Base-by-base conservation (phyloP, 1,140 invertebrate species). In the Harpegnathos saltator region DNA sequence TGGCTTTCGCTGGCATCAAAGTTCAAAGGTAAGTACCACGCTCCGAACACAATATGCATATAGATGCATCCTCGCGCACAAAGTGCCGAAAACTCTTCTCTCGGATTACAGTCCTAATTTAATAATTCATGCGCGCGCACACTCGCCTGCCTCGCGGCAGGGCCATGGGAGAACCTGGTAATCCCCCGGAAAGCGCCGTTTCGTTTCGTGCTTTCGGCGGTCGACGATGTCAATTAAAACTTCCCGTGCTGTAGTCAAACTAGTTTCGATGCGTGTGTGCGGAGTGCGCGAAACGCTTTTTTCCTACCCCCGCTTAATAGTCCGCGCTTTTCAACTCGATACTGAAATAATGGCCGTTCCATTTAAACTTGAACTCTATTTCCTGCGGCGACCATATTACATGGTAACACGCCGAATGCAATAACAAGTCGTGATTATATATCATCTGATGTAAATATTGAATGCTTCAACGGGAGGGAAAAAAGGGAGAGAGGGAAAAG, bases 211-310 rank as follows among this genome's bases (percentile, higher is more conserved):
- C 24, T 80, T 14, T 80, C 65, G 33, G 5, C 19, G 59, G 24
- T 58, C 50, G 38, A n/a, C 17, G 50, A 33, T 63, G 59, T 44
- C 75, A 78, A 78, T 78, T 78, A 69, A 78, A 78, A 80, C 75
- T 80, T 80, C 33, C 17, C 29, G 58, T 68, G 54, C 38, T 9
- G 38, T 19, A 71, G 33, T 71, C 54, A 48, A 69, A 71, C 56
- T 71, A 80, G 44, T 38, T 24, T 17, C 22, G 33, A 58, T 29
- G 63, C 52, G 26, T 26, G 12, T 26, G 14, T 29, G n/a, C 44
- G 33, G 33, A 19, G 17, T 15, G 3, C 0, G 22, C 33, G 1
- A 26, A 71, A 5, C 14, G 9, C 0, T 80, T 69, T 80, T 63
- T 56, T 12, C 4, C 2, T 9, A 44, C 9, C 38, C 11, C 7